Evolutionary conservation across 2,797 vertebrate genomes (phyloP), one percentile per base, ranked within the genome.

Genomic region (Ctenopoma kingsleyae): DNA sequence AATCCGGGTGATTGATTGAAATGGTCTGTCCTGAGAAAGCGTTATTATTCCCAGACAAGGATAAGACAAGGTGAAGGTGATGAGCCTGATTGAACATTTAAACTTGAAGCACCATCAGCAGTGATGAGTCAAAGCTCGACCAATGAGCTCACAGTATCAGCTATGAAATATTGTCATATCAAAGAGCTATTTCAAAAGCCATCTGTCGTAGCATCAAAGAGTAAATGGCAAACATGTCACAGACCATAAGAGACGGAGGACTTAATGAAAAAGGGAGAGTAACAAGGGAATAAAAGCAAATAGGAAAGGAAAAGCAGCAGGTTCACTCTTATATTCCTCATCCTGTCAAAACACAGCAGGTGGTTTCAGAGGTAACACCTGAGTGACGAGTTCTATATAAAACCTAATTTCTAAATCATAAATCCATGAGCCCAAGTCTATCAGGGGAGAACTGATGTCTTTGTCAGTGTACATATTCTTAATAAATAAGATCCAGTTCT

Each of bases 381-480:
- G 58, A 72, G 74, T 80, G 78, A 55, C 2, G 48, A 16, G 68
- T 69, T 75, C 75, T 60, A 61, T 61, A 59, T 51, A 58, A 74
- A 81, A 71, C 55, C 67, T 83, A 54, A 77, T 82, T 87, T 84
- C 80, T 51, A 83, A 87, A 84, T 86, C 68, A 84, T 71, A 79
- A 82, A 82, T 79, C 76, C 52, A 56, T 22, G 11, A 85, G 57
- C 68, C 13, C 19, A 0, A 55, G 78, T 78, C 73, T 59, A 73
- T 76, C 83, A 55, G 53, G 46, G 56, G 76, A 76, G 51, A 70
- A 73, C 13, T 56, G 74, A 83, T 59, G 70, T 74, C 71, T 68
- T 71, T 75, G 71, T 85, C 75, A 54, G 78, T 77, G 72, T 82
- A 78, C 67, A 78, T 72, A 83, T 70, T 67, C 67, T 57, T 73